A percentile compares a stretch with the other conserved stretches of the same genome.
Evolutionary conservation across 2,113 vertebrate species (phyloP).

Genomic region (Solea solea): DNA sequence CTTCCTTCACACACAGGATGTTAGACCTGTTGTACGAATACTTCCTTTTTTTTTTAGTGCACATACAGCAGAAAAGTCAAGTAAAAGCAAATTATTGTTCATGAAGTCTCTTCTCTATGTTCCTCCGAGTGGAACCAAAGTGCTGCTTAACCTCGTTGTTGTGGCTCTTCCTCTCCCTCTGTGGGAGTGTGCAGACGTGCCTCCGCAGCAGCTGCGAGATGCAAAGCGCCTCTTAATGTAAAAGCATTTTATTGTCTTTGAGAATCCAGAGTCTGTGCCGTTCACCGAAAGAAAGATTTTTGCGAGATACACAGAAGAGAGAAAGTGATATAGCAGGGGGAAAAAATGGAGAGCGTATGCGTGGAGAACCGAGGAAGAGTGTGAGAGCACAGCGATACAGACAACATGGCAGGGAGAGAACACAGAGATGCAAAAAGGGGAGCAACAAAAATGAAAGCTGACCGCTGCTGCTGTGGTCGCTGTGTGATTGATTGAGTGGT

Average conservation of each 20-base stretch:
- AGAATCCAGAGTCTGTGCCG: conserved; percentile 50
- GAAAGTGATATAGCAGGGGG: conserved; percentile 13
- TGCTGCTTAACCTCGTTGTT: conserved; percentile 67
- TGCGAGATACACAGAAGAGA: conserved; percentile 27
- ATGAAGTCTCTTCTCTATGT: conserved; percentile 39
- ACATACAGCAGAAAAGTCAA: neutral
- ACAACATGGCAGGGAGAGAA: neutral
- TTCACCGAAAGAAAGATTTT: conserved; percentile 38
- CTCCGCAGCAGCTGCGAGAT: conserved; percentile 72
- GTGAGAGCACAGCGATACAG: neutral
- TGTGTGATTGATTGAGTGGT: conserved; percentile 78
- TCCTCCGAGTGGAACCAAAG: conserved; percentile 66
- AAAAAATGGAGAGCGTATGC: neutral
- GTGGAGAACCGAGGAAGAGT: conserved; percentile 21
- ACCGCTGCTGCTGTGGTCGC: conserved; percentile 29
- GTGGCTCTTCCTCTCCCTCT: conserved; percentile 47
- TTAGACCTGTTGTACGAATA: neutral
- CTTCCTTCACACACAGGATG: conserved; percentile 6
- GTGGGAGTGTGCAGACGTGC: conserved; percentile 43
- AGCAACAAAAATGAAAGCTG: conserved; percentile 9
- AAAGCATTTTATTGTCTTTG: conserved; percentile 77
- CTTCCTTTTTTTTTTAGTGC: neutral
- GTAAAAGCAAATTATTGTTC: conserved; percentile 28
- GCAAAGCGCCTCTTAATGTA: conserved; percentile 70
- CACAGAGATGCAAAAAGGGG: conserved; percentile 15